phyloP scores from a whole-genome alignment of 2,797 vertebrate genomes.

The Crenuchus spilurus region DNA sequence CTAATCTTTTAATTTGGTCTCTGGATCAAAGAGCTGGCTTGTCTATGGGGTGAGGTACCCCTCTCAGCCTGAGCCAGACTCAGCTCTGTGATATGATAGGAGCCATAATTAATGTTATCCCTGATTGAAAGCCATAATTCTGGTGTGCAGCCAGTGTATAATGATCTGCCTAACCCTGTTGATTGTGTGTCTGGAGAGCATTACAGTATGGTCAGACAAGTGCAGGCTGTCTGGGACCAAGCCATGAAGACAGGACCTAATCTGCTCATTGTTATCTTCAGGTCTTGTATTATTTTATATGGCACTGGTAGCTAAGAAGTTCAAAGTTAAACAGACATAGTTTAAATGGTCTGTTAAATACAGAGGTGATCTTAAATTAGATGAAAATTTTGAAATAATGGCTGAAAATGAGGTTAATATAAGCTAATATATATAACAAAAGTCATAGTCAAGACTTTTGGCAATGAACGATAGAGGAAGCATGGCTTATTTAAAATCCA shows the following conservation, averaged over 20 bases:
- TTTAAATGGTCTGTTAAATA: conserved; percentile 7
- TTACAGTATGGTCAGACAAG: conserved; percentile 39
- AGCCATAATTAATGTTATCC: conserved; percentile 59
- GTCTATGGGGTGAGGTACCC: conserved; percentile 42
- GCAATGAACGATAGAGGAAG: no score
- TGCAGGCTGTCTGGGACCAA: conserved; percentile 31
- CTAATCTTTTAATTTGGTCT: conserved; percentile 50
- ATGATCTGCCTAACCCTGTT: conserved; percentile 24
- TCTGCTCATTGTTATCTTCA: conserved; percentile 41
- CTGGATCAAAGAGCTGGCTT: conserved; percentile 39
- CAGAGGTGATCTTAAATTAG: conserved; percentile 20
- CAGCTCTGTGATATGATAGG: conserved; percentile 14
- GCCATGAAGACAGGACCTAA: conserved; percentile 30
- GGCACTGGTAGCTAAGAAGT: conserved; percentile 26
- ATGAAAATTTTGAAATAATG: conserved; percentile 1
- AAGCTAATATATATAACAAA: no score
- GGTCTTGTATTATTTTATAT: conserved; percentile 28
- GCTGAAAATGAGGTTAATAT: neutral
- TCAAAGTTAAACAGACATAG: neutral
- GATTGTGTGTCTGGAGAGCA: conserved; percentile 52
- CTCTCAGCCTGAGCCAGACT: conserved; percentile 37
- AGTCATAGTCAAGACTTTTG: no score
- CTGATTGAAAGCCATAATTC: conserved; percentile 54
- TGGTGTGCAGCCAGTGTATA: conserved; percentile 41
- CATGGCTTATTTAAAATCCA: neutral